phyloP scores from a whole-genome alignment of 64 coral and sea anemone species.

The Montipora efflorescens region DNA sequence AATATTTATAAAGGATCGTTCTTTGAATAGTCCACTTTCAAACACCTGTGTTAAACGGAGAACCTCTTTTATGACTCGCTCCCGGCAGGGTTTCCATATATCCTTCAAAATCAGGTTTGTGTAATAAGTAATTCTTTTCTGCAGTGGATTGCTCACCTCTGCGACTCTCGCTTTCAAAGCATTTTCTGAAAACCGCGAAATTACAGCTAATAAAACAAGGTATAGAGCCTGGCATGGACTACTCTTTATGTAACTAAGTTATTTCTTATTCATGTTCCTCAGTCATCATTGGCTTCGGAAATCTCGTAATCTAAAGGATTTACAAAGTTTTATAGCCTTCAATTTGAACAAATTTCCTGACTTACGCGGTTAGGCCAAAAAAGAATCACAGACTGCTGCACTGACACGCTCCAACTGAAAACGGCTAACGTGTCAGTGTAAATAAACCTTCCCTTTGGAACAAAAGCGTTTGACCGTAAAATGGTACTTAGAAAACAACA shows the following conservation, averaged over 20 bases:
- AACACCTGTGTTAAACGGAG: slow-evolving; percentile 52
- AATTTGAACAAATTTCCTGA: slow-evolving; percentile 29
- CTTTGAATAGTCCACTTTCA: slow-evolving; percentile 10
- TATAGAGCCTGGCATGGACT: slow-evolving; percentile 15
- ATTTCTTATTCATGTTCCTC: not conserved
- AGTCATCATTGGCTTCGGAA: not conserved
- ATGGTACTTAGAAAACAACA: slow-evolving; percentile 23
- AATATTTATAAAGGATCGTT: slow-evolving; percentile 49
- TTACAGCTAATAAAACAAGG: slow-evolving; percentile 40
- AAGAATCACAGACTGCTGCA: not conserved
- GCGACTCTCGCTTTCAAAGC: not conserved
- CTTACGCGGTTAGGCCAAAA: not conserved
- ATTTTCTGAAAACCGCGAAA: slow-evolving; percentile 10
- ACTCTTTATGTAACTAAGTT: slow-evolving; percentile 18
- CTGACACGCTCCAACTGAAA: not conserved
- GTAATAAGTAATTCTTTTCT: not conserved
- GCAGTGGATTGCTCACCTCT: not conserved
- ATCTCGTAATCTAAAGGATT: slow-evolving; percentile 38
- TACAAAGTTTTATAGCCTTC: not conserved
- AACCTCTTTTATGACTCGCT: not conserved
- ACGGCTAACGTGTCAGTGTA: not conserved
- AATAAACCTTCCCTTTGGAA: not conserved
- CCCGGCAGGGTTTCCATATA: not conserved
- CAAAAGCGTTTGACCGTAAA: not conserved
- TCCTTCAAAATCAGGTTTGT: not conserved